Percentiles rank a stretch among this genome's conserved stretches.
phyloP scores from a whole-genome alignment of 2,113 vertebrate genomes.

The Marmota flaviventris region DNA sequence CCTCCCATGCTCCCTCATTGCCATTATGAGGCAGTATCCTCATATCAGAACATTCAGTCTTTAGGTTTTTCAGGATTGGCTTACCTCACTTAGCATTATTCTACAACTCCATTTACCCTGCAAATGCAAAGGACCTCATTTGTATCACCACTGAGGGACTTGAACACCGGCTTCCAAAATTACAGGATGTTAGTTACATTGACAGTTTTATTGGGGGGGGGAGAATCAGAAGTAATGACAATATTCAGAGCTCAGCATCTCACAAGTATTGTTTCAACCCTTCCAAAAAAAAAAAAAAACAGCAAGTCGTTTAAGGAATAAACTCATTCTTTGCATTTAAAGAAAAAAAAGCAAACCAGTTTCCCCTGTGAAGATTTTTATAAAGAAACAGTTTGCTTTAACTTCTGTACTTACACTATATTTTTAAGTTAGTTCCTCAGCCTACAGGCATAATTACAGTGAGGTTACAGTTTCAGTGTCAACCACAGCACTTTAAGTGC shows the following conservation, averaged over 20 bases:
- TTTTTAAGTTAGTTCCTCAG: background rate
- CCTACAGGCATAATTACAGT: background rate
- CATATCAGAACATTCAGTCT: too few relatives aligned
- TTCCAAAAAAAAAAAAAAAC: background rate
- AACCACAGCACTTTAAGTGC: background rate
- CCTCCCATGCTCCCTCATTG: too few relatives aligned
- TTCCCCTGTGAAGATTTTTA: background rate
- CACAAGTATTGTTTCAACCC: background rate
- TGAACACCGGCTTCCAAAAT: background rate
- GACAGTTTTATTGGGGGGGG: background rate
- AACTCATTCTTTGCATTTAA: background rate
- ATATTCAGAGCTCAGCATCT: background rate
- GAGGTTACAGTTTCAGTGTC: background rate
- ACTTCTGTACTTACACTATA: background rate
- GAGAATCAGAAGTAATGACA: background rate
- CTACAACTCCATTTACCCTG: too few relatives aligned
- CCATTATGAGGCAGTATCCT: too few relatives aligned
- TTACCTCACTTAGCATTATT: too few relatives aligned
- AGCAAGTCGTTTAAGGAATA: constrained; percentile 9
- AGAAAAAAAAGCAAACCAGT: background rate
- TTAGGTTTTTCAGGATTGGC: too few relatives aligned
- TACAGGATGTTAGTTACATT: background rate
- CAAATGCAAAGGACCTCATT: background rate
- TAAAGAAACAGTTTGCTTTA: background rate
- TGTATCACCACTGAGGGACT: background rate